Percentiles rank a stretch among this genome's conserved stretches.
phyloP scores from a whole-genome alignment of 2,113 vertebrate species.

The Otis tarda region DNA sequence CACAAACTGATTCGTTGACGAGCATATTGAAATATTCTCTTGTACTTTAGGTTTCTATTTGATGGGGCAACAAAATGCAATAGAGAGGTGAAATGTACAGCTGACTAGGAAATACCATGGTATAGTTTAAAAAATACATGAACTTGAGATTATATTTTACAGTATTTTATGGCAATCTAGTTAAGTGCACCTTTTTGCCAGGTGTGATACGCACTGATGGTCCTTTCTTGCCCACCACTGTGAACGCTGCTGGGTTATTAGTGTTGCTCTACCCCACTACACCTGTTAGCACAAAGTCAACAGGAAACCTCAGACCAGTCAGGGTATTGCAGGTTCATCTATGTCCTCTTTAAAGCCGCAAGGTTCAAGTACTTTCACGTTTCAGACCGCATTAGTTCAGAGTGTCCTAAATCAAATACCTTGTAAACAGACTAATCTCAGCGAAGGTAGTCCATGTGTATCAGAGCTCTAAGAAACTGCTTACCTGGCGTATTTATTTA shows the following conservation, averaged over 20 bases:
- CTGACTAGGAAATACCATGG: not conserved
- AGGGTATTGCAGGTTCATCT: not conserved
- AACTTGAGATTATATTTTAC: not conserved
- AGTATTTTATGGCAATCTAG: not conserved
- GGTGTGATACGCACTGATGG: not conserved
- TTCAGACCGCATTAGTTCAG: slow-evolving; percentile 9
- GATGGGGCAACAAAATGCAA: not conserved
- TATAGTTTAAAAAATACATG: not conserved
- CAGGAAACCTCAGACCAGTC: not conserved
- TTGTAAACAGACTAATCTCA: not conserved
- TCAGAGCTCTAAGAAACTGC: not conserved
- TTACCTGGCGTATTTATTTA: slow-evolving; percentile 24
- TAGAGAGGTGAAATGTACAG: not conserved
- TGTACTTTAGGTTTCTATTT: not conserved
- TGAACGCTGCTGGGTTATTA: not conserved
- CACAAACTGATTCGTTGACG: not conserved
- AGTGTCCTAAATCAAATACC: not conserved
- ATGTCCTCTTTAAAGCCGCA: not conserved
- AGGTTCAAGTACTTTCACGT: not conserved
- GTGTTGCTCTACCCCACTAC: not conserved
- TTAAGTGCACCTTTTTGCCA: not conserved
- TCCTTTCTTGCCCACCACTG: not conserved
- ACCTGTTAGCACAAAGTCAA: not conserved
- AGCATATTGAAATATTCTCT: not conserved
- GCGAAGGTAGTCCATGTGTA: not conserved